Evolutionary conservation across 2,113 vertebrate species (phyloP), one percentile per base, ranked within the genome.

Genomic region (Lepisosteus oculatus): DNA sequence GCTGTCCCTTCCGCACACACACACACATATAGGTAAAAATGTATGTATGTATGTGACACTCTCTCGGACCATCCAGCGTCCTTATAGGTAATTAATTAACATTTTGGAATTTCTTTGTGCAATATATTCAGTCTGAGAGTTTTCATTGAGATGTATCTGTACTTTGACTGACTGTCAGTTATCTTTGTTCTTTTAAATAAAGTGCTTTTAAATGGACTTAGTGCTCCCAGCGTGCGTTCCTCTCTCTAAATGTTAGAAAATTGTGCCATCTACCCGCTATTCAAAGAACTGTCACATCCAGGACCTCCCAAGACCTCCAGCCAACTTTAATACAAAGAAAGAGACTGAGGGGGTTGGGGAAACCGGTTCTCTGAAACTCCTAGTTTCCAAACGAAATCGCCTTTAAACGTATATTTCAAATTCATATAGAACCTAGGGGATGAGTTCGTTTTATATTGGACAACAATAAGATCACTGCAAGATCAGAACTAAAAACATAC

Each of bases 221-320:
- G 90, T 91, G 89, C 92, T 90, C 89, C 84, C 88, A 88, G 90
- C 90, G 86, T 90, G 90, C 89, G 79, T 84, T 89, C 87, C 87
- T 91, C 91, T 88, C 88, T 92, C 92, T 93, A 98, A 97, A 98
- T 95, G 96, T 98, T 93, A 96, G 95, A 97, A 97, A 98, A 99
- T 94, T 97, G 94, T 98, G 97, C 97, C 97, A 98, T 98, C 97
- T 99, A 99, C 96, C 97, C 93, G 97, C 94, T 93, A 90, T 89
- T 92, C 90, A 89, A 87, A 96, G 96, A 96, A 99, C 94, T 99
- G 96, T 96, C 95, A 94, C 93, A 92, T 89, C 82, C 86, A 63
- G 79, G 91, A 94, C 94, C 94, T 95, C 91, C 81, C 79, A 90
- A 89, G 92, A 94, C 93, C 94, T 93, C 88, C 78, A 89, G 87